Evolutionary conservation across 35 echinoderm and acorn worm genomes (phyloP).

Genomic region (Stichopus chloronotus): DNA sequence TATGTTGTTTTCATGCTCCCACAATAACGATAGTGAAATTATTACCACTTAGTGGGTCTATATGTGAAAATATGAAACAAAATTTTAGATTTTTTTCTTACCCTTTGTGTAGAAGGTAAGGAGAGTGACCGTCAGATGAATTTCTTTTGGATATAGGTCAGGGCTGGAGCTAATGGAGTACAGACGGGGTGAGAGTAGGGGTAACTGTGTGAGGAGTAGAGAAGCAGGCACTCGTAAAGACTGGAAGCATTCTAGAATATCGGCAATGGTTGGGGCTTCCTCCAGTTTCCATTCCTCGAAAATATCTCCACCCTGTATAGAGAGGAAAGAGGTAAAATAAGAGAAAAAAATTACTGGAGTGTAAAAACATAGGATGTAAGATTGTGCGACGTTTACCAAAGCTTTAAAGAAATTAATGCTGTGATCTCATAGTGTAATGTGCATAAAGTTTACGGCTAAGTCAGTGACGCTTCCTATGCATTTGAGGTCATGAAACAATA

Average conservation of each 20-base stretch:
- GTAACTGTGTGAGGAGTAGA: conserved; percentile 75
- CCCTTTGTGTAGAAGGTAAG: conserved; percentile 75
- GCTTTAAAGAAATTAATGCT: too few species aligned
- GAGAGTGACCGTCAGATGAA: conserved; percentile 85
- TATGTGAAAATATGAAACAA: too few species aligned
- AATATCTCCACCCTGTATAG: conserved; percentile 63
- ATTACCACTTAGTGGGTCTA: too few species aligned
- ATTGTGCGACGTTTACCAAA: too few species aligned
- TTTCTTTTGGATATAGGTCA: conserved; percentile 68
- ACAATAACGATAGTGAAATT: too few species aligned
- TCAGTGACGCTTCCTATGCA: too few species aligned
- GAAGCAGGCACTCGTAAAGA: conserved; percentile 73
- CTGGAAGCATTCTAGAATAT: conserved; percentile 74
- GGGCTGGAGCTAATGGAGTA: conserved; percentile 94
- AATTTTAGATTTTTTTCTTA: neutral
- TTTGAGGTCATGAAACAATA: too few species aligned
- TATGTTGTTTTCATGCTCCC: too few species aligned
- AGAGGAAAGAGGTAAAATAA: neutral
- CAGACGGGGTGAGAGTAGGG: conserved; percentile 75
- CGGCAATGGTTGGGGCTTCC: conserved; percentile 69
- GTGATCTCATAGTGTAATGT: too few species aligned
- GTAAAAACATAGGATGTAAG: too few species aligned
- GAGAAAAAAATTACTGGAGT: too few species aligned
- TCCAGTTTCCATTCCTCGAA: conserved; percentile 84
- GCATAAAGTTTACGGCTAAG: too few species aligned